A percentile compares a stretch with the other conserved stretches of the same genome.
phyloP scores from a whole-genome alignment of 2,797 vertebrate species.

The Acanthornis magna region DNA sequence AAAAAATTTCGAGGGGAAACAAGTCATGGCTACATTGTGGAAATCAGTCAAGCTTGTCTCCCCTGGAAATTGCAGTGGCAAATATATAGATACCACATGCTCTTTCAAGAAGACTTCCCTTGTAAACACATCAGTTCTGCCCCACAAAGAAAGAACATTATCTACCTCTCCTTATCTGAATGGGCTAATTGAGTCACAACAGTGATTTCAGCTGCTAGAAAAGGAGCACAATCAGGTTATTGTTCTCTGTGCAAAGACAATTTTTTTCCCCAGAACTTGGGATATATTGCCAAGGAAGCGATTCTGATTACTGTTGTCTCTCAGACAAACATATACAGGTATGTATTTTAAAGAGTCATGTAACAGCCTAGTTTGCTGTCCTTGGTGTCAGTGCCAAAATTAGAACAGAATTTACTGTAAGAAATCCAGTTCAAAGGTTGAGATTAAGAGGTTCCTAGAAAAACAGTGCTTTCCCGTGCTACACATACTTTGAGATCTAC shows the following conservation, averaged over 20 bases:
- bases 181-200: neutral
- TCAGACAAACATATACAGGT: neutral
- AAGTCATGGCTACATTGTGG: neutral
- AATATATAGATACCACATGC: neutral
- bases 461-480: neutral
- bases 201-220: neutral
- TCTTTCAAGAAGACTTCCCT: neutral
- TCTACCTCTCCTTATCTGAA: neutral
- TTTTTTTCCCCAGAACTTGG: neutral
- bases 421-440: neutral
- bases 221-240: neutral
- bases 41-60: neutral
- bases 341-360: neutral
- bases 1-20: neutral
- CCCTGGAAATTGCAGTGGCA: neutral
- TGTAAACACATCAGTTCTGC: neutral
- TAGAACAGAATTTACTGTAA: neutral
- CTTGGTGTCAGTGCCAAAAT: neutral
- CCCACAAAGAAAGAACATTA: neutral
- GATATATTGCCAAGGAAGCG: neutral
- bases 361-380: neutral
- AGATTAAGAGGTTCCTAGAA: neutral
- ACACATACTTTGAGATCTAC: neutral
- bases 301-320: neutral
- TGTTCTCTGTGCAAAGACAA: neutral